Percentiles rank a stretch among this genome's conserved stretches.
These are phyloP conservation scores for pig (Sus scrofa) DNA, from an alignment of 2,113 vertebrate species.

Conservation along the genomic window T2T-Sscrofa CM000816.6:38985501-38986000, in stretches of 20 bases:
- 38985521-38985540: neutral
- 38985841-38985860: conserved; percentile 58
- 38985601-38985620: neutral
- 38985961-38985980: too few species aligned
- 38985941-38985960: conserved; percentile 71
- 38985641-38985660: neutral
- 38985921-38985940: conserved; percentile 73
- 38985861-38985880: conserved; percentile 62
- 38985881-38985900: conserved; percentile 47
- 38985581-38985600: neutral
- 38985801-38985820: conserved; percentile 1
- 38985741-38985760: neutral
- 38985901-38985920: conserved; percentile 58
- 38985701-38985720: neutral
- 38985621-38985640: neutral
- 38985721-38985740: neutral
- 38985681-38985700: accelerated
- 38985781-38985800: conserved; percentile 23
- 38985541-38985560: neutral
- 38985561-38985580: neutral
- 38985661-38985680: neutral
- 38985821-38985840: conserved; percentile 33
- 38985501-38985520: neutral
- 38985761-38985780: neutral
- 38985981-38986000: too few species aligned